Evolutionary conservation across 2,888 invertebrate species (phyloP), one percentile per base, ranked within the genome.

Genomic region (Nomada goodeniana): DNA sequence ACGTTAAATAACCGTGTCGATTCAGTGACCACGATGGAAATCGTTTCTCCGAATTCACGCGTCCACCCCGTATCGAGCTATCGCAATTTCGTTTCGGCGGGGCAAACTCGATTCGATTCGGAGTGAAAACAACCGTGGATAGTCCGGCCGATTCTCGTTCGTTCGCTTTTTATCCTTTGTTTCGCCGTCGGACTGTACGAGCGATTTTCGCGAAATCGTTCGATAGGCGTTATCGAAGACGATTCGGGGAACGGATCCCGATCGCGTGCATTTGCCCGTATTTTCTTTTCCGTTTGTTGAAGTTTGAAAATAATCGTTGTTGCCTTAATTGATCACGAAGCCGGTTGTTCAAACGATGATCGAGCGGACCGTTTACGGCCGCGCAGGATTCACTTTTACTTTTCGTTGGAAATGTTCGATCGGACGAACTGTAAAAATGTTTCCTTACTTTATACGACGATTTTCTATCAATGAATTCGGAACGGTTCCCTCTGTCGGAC

Each of bases 1-100:
- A 79, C 87, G 82, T 87, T 87, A 87, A 87, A 82, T 74, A 83
- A 83, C 83, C 55, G 77, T 73, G 73, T 73, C 75, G 69, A 83
- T 67, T 80, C 67, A 42, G 44, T 36, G 63, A 53, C 52, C 78
- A 59, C 70, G 69, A n/a, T 47, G 65, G 57, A 65, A 77, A 77
- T 77, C 69, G 77, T 63, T 79, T 69, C 77, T 13, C 55, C 57
- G 59, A 57, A 60, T 52, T 60, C 59, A 15, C 70, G 18, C 18
- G 29, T 18, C 67, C 23, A 4, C 50, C 42, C 53, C 29, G 42
- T 1, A 42, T 57, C 26, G 13, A 36, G 20, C 18, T 26, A 36
- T 20, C 18, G 69, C 44, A 59, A 79, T 69, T 52, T 50, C 68
- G 61, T 50, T 60, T 36, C 50, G 18, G 15, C 47, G 53, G n/a